phyloP scores from a whole-genome alignment of 2,888 invertebrate species.

The Drosophila paramelanica region DNA sequence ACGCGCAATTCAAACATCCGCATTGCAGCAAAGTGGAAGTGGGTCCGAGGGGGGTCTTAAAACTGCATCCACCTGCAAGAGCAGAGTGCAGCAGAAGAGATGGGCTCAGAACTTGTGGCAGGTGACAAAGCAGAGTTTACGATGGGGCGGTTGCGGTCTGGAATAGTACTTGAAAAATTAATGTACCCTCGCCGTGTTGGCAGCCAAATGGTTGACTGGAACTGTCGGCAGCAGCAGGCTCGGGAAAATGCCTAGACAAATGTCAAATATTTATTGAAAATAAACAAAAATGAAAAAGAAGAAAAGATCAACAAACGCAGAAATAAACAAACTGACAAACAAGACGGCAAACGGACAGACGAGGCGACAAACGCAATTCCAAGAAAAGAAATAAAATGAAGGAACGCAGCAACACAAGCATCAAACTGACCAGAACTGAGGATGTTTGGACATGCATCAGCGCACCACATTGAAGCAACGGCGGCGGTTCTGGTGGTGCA shows the following conservation, averaged over 20 bases:
- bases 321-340: conserved; percentile 77
- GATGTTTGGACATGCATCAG: conserved; percentile 79
- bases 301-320: conserved; percentile 45
- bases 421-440: conserved; percentile 80
- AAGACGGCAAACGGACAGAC: conserved; percentile 50
- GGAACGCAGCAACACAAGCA: conserved; percentile 45
- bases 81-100: conserved; percentile 17
- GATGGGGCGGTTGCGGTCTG: conserved; percentile 19
- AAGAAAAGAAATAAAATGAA: conserved; percentile 74
- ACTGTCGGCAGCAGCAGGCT: conserved; percentile 31
- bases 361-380: conserved; percentile 68
- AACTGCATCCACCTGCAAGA: conserved; percentile 45
- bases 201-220: conserved; percentile 62
- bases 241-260: conserved; percentile 78
- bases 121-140: conserved; percentile 31
- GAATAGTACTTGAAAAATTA: conserved; percentile 72
- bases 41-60: conserved; percentile 3
- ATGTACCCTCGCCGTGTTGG: conserved; percentile 74
- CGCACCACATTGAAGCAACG: conserved; percentile 50
- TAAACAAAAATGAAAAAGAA: conserved; percentile 53
- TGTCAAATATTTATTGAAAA: conserved; percentile 81
- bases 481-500: conserved; percentile 12
- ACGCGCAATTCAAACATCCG: conserved; percentile 68
- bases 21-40: conserved; percentile 26
- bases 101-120: conserved; percentile 40